Conservation (phyloP, 2,113 vertebrate species). For the Canis aureus region DNA sequence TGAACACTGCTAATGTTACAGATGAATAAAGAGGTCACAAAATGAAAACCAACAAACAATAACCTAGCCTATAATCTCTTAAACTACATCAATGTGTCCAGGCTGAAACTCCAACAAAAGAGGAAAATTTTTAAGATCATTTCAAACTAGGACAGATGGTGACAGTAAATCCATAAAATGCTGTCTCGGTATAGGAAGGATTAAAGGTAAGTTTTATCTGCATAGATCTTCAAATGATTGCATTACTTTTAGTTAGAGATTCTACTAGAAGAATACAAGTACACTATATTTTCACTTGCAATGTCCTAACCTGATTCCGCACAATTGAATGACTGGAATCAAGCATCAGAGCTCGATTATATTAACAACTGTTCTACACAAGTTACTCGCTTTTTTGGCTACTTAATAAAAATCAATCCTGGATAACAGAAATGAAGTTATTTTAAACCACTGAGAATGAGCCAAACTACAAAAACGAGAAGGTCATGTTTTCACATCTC, state of each 20-base stretch:
- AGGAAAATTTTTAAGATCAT: background rate
- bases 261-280: background rate
- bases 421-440: constrained; percentile 6
- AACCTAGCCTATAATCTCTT: background rate
- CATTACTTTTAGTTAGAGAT: background rate
- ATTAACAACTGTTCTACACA: constrained; percentile 17
- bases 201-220: constrained; percentile 18
- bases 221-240: background rate
- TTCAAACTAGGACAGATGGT: background rate
- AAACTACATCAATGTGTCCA: background rate
- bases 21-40: background rate
- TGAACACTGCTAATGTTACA: background rate
- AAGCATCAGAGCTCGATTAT: background rate
- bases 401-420: constrained; percentile 1
- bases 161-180: constrained; percentile 47
- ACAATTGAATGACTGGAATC: background rate
- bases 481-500: background rate
- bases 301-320: background rate
- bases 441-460: background rate
- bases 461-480: background rate
- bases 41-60: background rate
- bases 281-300: constrained; percentile 29
- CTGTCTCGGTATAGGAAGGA: background rate
- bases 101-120: background rate
- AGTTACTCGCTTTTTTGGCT: constrained; percentile 15